Percentiles rank a stretch among this genome's conserved stretches.
phyloP scores from a whole-genome alignment of 2,113 vertebrate species.

The Mobula birostris region DNA sequence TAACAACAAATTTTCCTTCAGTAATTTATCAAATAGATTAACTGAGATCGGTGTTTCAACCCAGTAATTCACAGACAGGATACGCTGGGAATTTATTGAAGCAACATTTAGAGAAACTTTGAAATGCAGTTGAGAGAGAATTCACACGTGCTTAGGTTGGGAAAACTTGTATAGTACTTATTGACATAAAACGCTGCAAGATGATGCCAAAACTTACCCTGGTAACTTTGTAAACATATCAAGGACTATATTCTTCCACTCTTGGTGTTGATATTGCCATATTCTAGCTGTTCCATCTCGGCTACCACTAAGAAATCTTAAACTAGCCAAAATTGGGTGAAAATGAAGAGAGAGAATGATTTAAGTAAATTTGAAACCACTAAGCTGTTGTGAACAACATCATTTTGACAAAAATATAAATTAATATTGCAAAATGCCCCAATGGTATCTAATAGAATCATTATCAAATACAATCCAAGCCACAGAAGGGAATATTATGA shows the following conservation, averaged over 20 bases:
- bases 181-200: not conserved
- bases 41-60: not conserved
- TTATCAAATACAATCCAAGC: not conserved
- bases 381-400: not conserved
- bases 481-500: too few species aligned
- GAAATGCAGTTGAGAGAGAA: not conserved
- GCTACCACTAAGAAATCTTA: slow-evolving; percentile 94
- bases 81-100: not conserved
- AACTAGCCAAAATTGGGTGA: slow-evolving; percentile 50
- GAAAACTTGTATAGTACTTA: not conserved
- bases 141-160: too few species aligned
- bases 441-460: not conserved
- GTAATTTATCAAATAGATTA: not conserved
- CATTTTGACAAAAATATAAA: not conserved
- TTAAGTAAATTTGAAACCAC: not conserved
- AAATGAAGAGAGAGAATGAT: not conserved
- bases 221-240: slow-evolving; percentile 84
- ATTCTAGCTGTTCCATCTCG: slow-evolving; percentile 87
- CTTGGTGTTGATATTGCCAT: slow-evolving; percentile 92
- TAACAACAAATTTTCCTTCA: not conserved
- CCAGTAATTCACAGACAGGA: not conserved
- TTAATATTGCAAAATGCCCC: too few species aligned
- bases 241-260: slow-evolving; percentile 82
- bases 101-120: not conserved
- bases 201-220: slow-evolving; percentile 63